Evolutionary conservation across 2,888 invertebrate species (phyloP).

Genomic region (Chrysodeixis includens): DNA sequence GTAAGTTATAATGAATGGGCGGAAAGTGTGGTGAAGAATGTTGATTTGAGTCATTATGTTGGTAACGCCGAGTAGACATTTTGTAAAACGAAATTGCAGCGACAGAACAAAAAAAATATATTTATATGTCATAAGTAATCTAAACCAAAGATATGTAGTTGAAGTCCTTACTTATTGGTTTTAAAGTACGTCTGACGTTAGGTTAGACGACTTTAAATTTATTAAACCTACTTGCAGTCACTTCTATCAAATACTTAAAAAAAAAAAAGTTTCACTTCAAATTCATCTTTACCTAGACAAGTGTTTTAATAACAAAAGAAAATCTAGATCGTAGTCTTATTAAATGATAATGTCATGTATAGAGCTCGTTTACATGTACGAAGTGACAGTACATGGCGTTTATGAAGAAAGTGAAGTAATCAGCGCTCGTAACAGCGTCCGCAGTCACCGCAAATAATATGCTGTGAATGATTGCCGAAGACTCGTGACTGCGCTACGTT

Average conservation of each 20-base stretch:
- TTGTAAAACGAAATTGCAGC: neutral
- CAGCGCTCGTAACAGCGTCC: conserved; percentile 65
- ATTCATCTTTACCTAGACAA: too few species aligned
- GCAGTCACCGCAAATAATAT: conserved; percentile 72
- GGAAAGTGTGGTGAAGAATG: neutral
- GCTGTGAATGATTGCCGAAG: conserved; percentile 56
- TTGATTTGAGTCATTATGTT: neutral
- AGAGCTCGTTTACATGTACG: conserved; percentile 19
- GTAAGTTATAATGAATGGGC: neutral
- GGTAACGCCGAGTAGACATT: neutral
- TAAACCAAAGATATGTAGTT: too few species aligned
- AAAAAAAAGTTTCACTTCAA: too few species aligned
- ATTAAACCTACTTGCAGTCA: too few species aligned
- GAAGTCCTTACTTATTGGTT: too few species aligned
- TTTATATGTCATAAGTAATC: too few species aligned
- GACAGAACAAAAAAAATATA: too few species aligned
- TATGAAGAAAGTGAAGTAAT: conserved; percentile 78
- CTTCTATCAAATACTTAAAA: too few species aligned
- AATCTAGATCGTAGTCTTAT: neutral
- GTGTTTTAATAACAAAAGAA: neutral
- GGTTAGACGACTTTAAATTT: too few species aligned
- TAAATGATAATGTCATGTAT: conserved; percentile 8
- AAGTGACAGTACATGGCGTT: conserved; percentile 38
- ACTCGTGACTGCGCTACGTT: conserved; percentile 16
- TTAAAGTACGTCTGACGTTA: too few species aligned